Conservation (phyloP, 2,113 vertebrate genomes). For the Coptodon rendalli region DNA sequence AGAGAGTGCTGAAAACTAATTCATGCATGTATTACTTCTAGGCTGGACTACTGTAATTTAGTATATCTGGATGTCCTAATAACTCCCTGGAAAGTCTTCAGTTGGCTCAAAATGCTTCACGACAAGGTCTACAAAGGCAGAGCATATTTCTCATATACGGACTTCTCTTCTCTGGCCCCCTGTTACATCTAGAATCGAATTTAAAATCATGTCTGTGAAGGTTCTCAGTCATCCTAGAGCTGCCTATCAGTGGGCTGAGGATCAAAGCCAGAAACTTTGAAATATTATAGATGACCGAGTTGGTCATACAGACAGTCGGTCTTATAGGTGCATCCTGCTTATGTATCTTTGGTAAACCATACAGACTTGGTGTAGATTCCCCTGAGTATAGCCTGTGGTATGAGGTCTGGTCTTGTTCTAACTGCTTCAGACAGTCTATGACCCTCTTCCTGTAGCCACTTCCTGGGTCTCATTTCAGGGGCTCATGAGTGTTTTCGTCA, state of each 20-base stretch:
- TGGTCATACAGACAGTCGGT: background rate
- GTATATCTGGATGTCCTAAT: background rate
- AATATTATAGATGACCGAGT: background rate
- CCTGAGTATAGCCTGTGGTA: background rate
- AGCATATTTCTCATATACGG: background rate
- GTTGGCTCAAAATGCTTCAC: background rate
- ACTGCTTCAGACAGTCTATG: background rate
- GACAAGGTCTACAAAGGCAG: background rate
- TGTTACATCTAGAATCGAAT: background rate
- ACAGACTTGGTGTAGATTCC: background rate
- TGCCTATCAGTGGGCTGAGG: background rate
- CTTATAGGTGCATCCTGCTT: background rate
- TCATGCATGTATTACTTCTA: background rate
- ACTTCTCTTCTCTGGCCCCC: background rate
- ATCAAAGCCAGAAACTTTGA: background rate
- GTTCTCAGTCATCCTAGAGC: background rate
- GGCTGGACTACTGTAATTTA: background rate
- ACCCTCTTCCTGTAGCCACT: background rate
- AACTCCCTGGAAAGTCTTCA: background rate
- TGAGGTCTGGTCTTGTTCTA: background rate
- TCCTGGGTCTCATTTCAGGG: background rate
- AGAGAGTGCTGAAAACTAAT: background rate
- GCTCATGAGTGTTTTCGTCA: background rate
- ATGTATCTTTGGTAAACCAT: background rate
- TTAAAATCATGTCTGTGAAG: background rate